Evolutionary conservation across 2,888 invertebrate species (phyloP), one percentile per base, ranked within the genome.

Genomic region (Diaperis boleti): DNA sequence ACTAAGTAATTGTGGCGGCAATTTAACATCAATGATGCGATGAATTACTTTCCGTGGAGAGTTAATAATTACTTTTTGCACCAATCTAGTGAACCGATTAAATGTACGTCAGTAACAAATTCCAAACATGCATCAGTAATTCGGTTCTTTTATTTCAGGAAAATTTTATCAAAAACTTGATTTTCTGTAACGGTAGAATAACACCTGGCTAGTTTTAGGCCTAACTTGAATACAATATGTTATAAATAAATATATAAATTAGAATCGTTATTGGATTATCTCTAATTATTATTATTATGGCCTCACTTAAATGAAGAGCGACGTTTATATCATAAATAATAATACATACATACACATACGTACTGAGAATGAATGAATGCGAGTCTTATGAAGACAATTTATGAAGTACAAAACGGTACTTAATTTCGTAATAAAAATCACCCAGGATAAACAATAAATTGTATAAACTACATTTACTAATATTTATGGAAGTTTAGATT

Each of bases 371-470:
- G 11, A 18, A 41, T 41, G 41, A 41, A 15, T 4, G 15, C 14
- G 41, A 15, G 41, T 18, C 3, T 17, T 17, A 41, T 17, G 22
- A 37, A 50, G 50, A 6, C 35, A 47, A 41, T 54, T 17, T 22
- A 22, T 18, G 44, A 49, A 59, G 39, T 59, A 59, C 33, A 13
- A 42, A 54, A 29, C 42, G 41, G n/a, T 37, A 60, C 11, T 60
- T 52, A 52, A 52, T 35, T 15, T 39, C 47, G 55, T 47, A 26
- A 55, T 57, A 62, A 57, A 62, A 62, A 62, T 62, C 62, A 44
- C 57, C 45, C 57, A 37, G 33, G 57, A 57, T 62, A 41, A n/a
- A 57, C 62, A 62, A 57, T 62, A 62, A 62, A 62, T 62, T 57
- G 14, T 20, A n/a, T 13, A 56, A 62, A 56, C 39, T 57, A 42